Evolutionary conservation across 1,140 invertebrate species (phyloP).

Genomic region (Drosophila simulans): DNA sequence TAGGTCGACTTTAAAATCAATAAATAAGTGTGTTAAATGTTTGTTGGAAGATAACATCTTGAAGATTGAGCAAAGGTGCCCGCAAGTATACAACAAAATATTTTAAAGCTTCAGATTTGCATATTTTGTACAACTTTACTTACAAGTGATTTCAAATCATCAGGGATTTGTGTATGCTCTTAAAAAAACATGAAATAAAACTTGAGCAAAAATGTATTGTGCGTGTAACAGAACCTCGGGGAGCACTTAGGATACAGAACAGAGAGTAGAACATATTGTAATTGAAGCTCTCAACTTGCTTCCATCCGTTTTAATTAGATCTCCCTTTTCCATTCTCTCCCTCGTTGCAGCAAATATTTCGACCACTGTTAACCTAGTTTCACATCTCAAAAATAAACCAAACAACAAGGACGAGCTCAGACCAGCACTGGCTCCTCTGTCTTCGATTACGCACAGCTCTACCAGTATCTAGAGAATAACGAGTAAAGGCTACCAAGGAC

Average conservation of each 20-base stretch:
- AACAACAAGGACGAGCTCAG: constrained; percentile 39
- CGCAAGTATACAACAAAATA: not conserved
- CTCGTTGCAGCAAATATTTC: constrained; percentile 61
- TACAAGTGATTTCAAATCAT: too few species aligned
- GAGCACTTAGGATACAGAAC: constrained; percentile 6
- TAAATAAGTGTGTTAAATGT: not conserved
- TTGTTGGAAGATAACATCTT: too few species aligned
- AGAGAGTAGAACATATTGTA: constrained; percentile 14
- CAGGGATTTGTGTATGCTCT: not conserved
- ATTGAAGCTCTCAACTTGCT: constrained; percentile 13
- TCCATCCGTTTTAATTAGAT: not conserved
- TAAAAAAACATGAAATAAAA: not conserved
- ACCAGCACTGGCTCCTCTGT: constrained; percentile 25
- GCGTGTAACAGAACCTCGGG: not conserved
- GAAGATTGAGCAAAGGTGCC: not conserved
- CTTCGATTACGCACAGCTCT: constrained; percentile 19
- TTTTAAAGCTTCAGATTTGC: too few species aligned
- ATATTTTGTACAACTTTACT: too few species aligned
- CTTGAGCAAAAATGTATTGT: not conserved
- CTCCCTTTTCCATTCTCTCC: constrained; percentile 3
- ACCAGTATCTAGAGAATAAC: constrained; percentile 1
- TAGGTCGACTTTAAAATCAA: not conserved
- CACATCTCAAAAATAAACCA: constrained; percentile 58
- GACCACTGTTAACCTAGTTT: constrained; percentile 76
- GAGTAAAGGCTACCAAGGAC: constrained; percentile 5